Conservation (phyloP, 1,140 invertebrate genomes). For the Melipona quadrifasciata region DNA sequence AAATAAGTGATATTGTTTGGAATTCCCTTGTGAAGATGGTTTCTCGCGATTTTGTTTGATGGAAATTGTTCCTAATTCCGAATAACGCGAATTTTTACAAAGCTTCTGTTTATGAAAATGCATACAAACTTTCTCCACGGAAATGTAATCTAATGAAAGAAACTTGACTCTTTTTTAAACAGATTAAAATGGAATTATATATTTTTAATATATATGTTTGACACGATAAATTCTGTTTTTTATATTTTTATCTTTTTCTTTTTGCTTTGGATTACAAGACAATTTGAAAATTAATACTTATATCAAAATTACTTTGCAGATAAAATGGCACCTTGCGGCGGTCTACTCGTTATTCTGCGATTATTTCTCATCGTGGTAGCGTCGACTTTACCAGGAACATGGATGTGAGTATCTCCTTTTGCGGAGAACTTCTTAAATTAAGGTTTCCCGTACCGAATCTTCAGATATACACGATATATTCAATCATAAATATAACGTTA, state of each 20-base stretch:
- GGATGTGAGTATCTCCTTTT: slow-evolving; percentile 63
- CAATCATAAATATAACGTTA: neutral
- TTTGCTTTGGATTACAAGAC: neutral
- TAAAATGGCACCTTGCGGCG: slow-evolving; percentile 50
- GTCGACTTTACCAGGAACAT: slow-evolving; percentile 60
- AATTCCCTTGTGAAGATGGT: neutral
- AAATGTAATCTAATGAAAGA: neutral
- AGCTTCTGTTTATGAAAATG: neutral
- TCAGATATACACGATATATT: neutral
- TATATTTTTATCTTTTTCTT: neutral
- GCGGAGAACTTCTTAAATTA: neutral
- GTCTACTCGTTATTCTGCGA: slow-evolving; percentile 49
- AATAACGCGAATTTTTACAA: neutral
- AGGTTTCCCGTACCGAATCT: neutral
- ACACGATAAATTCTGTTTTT: neutral
- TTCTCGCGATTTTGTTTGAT: neutral
- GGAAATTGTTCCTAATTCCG: neutral
- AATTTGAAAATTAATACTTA: neutral
- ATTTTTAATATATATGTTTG: neutral
- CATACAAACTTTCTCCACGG: neutral
- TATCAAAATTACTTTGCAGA: slow-evolving; percentile 26
- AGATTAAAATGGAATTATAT: neutral
- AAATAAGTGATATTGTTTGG: neutral
- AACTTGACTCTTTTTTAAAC: neutral
- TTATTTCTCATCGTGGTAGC: slow-evolving; percentile 49